Evolutionary conservation across 1,140 invertebrate species (phyloP).

Genomic region (honey bee (Apis mellifera)): DNA sequence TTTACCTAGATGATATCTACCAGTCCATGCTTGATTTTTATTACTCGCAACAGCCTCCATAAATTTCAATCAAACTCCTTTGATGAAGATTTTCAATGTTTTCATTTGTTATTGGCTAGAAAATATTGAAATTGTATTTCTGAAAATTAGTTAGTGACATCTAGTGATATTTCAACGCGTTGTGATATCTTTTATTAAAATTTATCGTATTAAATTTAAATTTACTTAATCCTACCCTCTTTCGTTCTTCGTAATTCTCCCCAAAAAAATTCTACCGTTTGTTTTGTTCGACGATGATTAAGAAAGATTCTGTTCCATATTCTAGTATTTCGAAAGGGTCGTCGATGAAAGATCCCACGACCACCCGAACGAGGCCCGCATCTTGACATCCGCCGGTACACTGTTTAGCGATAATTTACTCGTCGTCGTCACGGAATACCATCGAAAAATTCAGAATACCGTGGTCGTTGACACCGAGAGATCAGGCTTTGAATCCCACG

Average conservation of each 20-base stretch:
- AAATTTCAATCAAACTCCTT: not conserved
- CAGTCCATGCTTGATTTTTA: not conserved
- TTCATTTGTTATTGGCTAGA: no score
- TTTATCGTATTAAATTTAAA: no score
- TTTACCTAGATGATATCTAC: not conserved
- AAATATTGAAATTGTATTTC: no score
- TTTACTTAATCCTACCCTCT: no score
- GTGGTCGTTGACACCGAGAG: slow-evolving; percentile 61
- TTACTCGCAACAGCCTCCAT: not conserved
- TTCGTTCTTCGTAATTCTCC: not conserved
- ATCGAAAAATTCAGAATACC: slow-evolving; percentile 56
- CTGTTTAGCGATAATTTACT: slow-evolving; percentile 76
- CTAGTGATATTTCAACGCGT: no score
- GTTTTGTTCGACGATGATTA: not conserved
- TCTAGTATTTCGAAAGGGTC: slow-evolving; percentile 19
- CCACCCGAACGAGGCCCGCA: slow-evolving; percentile 67
- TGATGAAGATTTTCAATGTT: not conserved
- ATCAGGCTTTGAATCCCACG: slow-evolving; percentile 66
- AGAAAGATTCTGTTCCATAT: slow-evolving; percentile 30
- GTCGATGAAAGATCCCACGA: slow-evolving; percentile 59
- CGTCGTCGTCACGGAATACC: slow-evolving; percentile 62
- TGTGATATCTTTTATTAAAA: no score
- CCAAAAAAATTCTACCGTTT: no score
- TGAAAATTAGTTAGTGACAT: no score
- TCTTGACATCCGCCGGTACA: slow-evolving; percentile 70